These are phyloP conservation scores for Drosophila sproati DNA, from an alignment of 1,140 invertebrate genomes.

Conservation along the genomic window DNA sequence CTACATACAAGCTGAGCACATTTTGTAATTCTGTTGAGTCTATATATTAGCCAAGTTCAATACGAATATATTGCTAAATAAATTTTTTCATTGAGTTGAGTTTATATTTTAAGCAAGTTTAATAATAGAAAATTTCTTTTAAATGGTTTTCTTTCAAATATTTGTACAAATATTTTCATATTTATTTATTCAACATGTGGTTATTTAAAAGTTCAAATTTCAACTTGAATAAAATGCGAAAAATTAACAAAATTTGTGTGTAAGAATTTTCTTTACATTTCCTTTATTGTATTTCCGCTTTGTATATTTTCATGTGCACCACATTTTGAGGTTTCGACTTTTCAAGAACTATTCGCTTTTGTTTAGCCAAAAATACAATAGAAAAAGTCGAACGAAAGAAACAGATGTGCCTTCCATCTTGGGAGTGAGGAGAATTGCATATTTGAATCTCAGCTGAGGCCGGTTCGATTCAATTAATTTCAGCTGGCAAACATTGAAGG, in stretches of 20 bases:
- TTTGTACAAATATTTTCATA: too few relatives aligned
- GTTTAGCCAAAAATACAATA: not conserved
- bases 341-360: too few relatives aligned
- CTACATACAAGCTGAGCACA: not conserved
- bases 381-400: not conserved
- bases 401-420: not conserved
- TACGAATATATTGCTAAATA: not conserved
- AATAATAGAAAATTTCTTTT: too few relatives aligned
- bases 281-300: too few relatives aligned
- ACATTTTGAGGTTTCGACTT: not conserved
- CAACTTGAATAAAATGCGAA: not conserved
- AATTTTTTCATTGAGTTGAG: not conserved
- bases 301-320: too few relatives aligned
- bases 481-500: constrained; percentile 69
- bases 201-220: not conserved
- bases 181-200: not conserved
- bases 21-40: not conserved
- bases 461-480: constrained; percentile 80
- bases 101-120: too few relatives aligned
- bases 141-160: too few relatives aligned
- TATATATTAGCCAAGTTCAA: not conserved
- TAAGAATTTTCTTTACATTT: too few relatives aligned
- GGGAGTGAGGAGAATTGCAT: constrained; percentile 17
- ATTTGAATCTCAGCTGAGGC: constrained; percentile 70
- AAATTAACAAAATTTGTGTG: too few relatives aligned